These are phyloP conservation scores for Manis pentadactyla DNA, from an alignment of 2,797 vertebrate genomes.

Conservation along the genomic window DNA sequence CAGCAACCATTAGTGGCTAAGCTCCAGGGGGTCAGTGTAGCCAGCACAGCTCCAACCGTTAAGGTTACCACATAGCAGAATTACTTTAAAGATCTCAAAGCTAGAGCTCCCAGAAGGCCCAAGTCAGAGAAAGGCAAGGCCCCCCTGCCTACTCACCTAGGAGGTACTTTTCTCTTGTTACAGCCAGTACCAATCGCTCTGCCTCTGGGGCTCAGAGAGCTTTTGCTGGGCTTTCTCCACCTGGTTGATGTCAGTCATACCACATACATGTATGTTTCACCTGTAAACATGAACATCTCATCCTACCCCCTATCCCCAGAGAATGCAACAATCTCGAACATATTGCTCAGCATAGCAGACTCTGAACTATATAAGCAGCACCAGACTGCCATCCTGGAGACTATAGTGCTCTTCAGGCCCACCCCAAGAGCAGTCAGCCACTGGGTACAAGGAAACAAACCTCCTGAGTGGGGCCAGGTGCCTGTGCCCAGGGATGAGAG, in stretches of 20 bases:
- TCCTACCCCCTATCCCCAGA: background rate
- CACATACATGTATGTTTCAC: background rate
- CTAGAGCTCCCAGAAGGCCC: constrained; percentile 17
- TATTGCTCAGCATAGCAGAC: background rate
- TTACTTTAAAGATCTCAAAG: constrained; percentile 14
- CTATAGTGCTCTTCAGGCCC: background rate
- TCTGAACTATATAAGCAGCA: background rate
- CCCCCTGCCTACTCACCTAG: background rate
- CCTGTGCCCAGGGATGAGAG: background rate
- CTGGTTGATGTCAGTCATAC: background rate
- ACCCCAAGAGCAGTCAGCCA: background rate
- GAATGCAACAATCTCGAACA: background rate
- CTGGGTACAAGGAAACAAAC: background rate
- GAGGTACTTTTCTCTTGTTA: background rate
- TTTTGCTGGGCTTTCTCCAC: background rate
- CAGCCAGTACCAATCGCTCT: background rate
- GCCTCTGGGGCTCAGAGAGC: background rate
- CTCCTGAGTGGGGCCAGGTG: background rate
- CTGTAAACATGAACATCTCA: background rate
- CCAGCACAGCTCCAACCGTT: background rate
- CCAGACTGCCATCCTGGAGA: background rate
- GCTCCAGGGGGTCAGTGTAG: background rate
- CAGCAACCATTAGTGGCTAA: background rate
- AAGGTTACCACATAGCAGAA: background rate
- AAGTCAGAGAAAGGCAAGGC: background rate